A percentile compares a stretch with the other conserved stretches of the same genome.
Conservation (phyloP, 2,888 invertebrate genomes). For the Chrysomela aeneicollis region DNA sequence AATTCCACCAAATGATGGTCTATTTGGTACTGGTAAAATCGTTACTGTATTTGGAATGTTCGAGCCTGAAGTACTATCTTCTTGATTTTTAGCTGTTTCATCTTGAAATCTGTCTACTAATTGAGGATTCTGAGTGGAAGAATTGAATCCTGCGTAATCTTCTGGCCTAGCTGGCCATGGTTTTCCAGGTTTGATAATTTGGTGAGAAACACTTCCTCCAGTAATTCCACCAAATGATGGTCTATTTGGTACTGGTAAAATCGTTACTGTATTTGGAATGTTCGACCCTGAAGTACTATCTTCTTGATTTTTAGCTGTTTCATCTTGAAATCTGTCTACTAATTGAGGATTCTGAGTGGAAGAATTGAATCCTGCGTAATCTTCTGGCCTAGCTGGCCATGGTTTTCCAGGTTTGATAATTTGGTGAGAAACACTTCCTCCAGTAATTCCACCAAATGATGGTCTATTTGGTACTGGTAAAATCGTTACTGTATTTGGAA, state of each 20-base stretch:
- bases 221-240: background rate
- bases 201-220: slow-evolving; percentile 20
- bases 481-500: background rate
- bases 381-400: slow-evolving; percentile 36
- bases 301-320: background rate
- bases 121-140: background rate
- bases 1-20: slow-evolving; percentile 19
- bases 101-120: background rate
- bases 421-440: slow-evolving; percentile 24
- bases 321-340: slow-evolving; percentile 16
- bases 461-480: slow-evolving; percentile 9
- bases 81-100: too few species aligned
- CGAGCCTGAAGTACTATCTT: too few species aligned
- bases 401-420: slow-evolving; percentile 39
- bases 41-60: background rate
- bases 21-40: background rate
- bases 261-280: too few species aligned
- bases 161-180: slow-evolving; percentile 30
- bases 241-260: background rate
- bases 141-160: slow-evolving; percentile 4
- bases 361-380: slow-evolving; percentile 15
- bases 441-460: slow-evolving; percentile 16
- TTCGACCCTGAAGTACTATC: background rate
- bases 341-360: background rate
- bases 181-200: slow-evolving; percentile 29